Conservation (phyloP, 2,113 vertebrate species). For the Leptobrachium leishanense region DNA sequence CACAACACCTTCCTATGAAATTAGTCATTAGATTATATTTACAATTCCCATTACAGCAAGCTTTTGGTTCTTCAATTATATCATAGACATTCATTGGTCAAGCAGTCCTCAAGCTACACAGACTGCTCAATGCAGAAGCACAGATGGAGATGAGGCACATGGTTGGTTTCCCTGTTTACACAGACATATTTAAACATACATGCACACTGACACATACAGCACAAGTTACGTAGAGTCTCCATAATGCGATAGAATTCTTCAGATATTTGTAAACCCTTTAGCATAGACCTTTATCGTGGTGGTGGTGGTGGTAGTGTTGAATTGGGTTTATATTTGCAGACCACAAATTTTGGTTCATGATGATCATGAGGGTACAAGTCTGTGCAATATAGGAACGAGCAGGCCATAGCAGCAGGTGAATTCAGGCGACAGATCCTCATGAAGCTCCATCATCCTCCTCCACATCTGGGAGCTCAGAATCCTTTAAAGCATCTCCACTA, state of each 20-base stretch:
- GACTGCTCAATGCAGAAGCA: conserved; percentile 49
- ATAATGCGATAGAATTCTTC: not conserved
- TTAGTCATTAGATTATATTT: conserved; percentile 4
- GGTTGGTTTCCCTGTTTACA: conserved; percentile 28
- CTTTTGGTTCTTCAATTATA: not conserved
- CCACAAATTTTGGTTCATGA: conserved; percentile 49
- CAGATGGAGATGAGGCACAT: conserved; percentile 56
- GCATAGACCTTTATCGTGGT: conserved; percentile 14
- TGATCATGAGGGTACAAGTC: conserved; percentile 50
- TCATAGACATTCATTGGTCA: conserved; percentile 5
- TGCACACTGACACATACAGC: not conserved
- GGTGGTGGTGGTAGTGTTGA: not conserved
- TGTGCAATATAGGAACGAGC: conserved; percentile 55
- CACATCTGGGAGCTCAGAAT: conserved; percentile 66
- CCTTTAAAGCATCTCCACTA: conserved; percentile 64
- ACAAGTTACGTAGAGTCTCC: not conserved
- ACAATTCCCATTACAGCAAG: not conserved
- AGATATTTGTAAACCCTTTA: conserved; percentile 34
- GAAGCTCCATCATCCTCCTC: conserved; percentile 67
- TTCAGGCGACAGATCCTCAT: conserved; percentile 60
- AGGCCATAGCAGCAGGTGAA: conserved; percentile 45
- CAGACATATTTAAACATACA: conserved; percentile 42
- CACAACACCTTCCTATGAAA: not conserved
- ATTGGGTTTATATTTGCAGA: conserved; percentile 4
- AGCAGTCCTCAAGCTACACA: conserved; percentile 15